Evolutionary conservation across 92 coral and sea anemone species (phyloP), one percentile per base, ranked within the genome.

Genomic region (Parazoanthus atlanticus): DNA sequence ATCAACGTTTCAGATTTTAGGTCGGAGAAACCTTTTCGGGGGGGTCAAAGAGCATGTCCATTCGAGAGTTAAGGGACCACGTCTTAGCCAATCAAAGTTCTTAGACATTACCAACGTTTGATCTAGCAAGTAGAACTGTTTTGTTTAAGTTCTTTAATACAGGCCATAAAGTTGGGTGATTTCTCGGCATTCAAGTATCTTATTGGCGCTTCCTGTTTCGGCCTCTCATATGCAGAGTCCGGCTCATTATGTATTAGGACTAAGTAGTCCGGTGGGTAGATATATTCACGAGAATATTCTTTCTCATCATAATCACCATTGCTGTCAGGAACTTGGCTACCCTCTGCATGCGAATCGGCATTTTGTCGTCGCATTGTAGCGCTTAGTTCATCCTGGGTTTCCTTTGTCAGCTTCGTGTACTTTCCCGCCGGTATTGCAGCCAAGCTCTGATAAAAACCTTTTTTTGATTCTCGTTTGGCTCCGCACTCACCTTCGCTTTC

Each of bases 111-210:
- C 23, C 66, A 61, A 61, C 69, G 69, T 25, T 61, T 1, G 5
- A 61, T 23, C 69, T 61, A 61, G 26, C 26, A 21, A 61, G 69
- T 19, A 61, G 28, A 61, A 61, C 69, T 61, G 8, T 46, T 78
- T n/a, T 43, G 12, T 47, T 38, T 84, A 25, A 84, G 87, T 30
- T 84, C 78, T 43, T 52, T 23, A 36, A 71, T 70, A 84, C 87
- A 82, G 9, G 74, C 86, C 75, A 64, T 64, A 38, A 64, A 82
- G 29, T 70, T 70, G 11, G 76, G 56, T 64, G 87, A 7, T 72
- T 69, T 84, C 78, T 84, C 87, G 26, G 87, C 78, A 70, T 84
- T 84, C 41, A 84, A 31, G 16, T 84, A 84, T 84, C 54, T 84
- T n/a, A 69, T 69, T 43, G 78, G 65, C 65, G 26, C 28, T 29